A percentile compares a stretch with the other conserved stretches of the same genome.
phyloP scores from a whole-genome alignment of 2,797 vertebrate species.

The Hydrocynus forskahlii region DNA sequence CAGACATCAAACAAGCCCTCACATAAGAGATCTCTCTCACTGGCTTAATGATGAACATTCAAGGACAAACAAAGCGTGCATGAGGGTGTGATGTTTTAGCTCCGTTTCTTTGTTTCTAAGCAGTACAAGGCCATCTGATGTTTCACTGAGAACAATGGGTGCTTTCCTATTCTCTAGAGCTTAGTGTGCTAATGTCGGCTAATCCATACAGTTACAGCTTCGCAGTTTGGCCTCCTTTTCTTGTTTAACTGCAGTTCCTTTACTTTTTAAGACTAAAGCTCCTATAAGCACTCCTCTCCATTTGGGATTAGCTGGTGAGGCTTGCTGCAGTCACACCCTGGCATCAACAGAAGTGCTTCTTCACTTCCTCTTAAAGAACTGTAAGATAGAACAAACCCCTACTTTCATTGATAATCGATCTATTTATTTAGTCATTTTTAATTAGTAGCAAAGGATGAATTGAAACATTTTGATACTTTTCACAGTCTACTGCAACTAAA shows the following conservation, averaged over 20 bases:
- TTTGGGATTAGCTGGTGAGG: not conserved
- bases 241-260: constrained; percentile 21
- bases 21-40: constrained; percentile 71
- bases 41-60: constrained; percentile 75
- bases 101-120: constrained; percentile 43
- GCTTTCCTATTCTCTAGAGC: constrained; percentile 67
- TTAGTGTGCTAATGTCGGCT: constrained; percentile 40
- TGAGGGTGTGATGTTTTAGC: constrained; percentile 67
- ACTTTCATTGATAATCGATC: not conserved
- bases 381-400: not conserved
- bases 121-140: constrained; percentile 70
- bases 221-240: constrained; percentile 15
- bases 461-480: not conserved
- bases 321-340: not conserved
- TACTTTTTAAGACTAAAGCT: constrained; percentile 7
- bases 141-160: constrained; percentile 66
- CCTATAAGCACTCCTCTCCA: not conserved
- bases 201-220: constrained; percentile 43
- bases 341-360: not conserved
- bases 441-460: not conserved
- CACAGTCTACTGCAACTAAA: constrained; percentile 27
- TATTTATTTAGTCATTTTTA: too few species aligned
- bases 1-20: constrained; percentile 74
- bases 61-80: constrained; percentile 73
- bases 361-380: not conserved